These are phyloP conservation scores for Tipula lateralis DNA, from an alignment of 2,888 invertebrate species.

Conservation along the genomic window DNA sequence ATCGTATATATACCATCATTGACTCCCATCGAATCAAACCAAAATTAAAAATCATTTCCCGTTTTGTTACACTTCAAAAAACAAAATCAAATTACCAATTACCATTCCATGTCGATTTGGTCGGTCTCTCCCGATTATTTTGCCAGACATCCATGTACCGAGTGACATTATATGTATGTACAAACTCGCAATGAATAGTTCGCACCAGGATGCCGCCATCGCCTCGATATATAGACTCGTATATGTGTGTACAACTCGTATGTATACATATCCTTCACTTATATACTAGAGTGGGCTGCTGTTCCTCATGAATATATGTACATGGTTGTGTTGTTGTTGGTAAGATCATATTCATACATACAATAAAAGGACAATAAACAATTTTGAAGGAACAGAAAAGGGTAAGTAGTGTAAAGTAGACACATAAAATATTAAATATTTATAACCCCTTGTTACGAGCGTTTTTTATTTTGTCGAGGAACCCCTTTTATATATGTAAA, in stretches of 20 bases:
- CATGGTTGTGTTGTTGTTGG: not conserved
- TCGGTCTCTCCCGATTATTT: no score
- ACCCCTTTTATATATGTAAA: not conserved
- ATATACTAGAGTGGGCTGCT: no score
- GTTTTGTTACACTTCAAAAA: not conserved
- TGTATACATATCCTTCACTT: no score
- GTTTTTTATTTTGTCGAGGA: not conserved
- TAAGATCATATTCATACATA: not conserved
- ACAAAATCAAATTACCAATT: not conserved
- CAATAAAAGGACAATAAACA: not conserved
- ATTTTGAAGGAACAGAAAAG: not conserved
- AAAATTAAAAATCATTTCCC: conserved; percentile 24
- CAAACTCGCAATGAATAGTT: not conserved
- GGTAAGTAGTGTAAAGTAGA: conserved; percentile 14
- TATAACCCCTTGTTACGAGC: not conserved
- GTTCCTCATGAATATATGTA: no score
- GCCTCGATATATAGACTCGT: not conserved
- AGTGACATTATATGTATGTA: not conserved
- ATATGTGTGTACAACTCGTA: no score
- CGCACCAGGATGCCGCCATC: not conserved
- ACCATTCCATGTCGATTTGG: not conserved
- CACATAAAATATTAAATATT: conserved; percentile 24
- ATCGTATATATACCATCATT: not conserved
- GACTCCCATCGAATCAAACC: conserved; percentile 24
- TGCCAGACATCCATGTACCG: no score